These are phyloP conservation scores for Megalopta genalis DNA, from an alignment of 1,140 invertebrate genomes.

Conservation along the genomic window DNA sequence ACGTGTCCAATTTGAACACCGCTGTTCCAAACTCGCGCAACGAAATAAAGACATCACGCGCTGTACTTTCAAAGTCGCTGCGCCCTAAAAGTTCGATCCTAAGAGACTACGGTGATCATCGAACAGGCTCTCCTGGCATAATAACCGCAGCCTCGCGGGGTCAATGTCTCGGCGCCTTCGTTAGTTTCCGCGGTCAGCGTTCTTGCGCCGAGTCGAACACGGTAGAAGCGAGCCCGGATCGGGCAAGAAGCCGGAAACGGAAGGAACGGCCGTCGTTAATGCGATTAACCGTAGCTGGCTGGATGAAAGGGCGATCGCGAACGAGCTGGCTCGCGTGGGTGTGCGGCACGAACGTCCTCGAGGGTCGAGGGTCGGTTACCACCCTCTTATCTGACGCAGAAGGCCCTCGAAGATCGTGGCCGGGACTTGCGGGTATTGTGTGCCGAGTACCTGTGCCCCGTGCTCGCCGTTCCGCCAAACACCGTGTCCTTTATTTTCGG, in stretches of 20 bases:
- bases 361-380: slow-evolving; percentile 21
- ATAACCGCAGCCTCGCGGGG: no score
- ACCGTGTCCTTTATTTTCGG: slow-evolving; percentile 65
- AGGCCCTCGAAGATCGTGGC: slow-evolving; percentile 35
- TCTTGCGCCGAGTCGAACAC: not conserved
- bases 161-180: not conserved
- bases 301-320: slow-evolving; percentile 4
- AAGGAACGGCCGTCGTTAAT: slow-evolving; percentile 27
- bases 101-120: no score
- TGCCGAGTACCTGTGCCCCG: slow-evolving; percentile 17
- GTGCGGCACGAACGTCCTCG: slow-evolving; percentile 5
- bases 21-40: no score
- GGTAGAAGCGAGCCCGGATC: not conserved
- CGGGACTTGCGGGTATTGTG: slow-evolving; percentile 45
- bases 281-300: slow-evolving; percentile 22
- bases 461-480: not conserved
- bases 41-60: no score
- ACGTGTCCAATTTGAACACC: no score
- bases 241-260: not conserved
- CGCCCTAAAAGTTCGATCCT: no score
- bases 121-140: no score
- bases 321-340: slow-evolving; percentile 20
- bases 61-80: no score
- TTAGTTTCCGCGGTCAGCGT: slow-evolving; percentile 1
- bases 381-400: slow-evolving; percentile 32